Evolutionary conservation across 2,113 vertebrate genomes (phyloP), one percentile per base, ranked within the genome.

Genomic region (Aleadryas rufinucha): DNA sequence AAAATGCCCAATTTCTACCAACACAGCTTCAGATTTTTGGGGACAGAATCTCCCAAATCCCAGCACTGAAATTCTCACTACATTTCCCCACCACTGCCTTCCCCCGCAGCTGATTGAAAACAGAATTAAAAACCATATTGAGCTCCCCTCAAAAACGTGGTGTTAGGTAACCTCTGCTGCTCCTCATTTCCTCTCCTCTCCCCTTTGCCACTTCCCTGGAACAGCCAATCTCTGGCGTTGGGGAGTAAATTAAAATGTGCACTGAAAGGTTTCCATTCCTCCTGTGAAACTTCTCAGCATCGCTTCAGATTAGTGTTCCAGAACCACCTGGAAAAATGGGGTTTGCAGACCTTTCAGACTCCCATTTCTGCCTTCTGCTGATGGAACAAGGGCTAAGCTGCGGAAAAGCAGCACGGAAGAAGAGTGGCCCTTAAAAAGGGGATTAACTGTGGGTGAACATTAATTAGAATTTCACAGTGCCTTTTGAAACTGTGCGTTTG

Each of bases 191-290:
- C 87, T 87, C 87, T 87, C 57, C 66, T 30, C 57, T 92, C 60
- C 61, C 92, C 84, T 95, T 64, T 95, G 87, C 86, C 81, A 74
- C 93, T 35, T 80, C 49, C 59, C 71, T 57, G 71, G 61, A 94
- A 80, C 68, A 97, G 84, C 75, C 84, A 94, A 81, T 81, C 88
- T 95, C 75, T 52, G 70, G 31, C 2, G 0, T 10, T 85, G 68
- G 33, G 65, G 13, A 96, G 33, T 84, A 83, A 94, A 95, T 95
- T 97, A 92, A 96, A 97, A 95, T 26, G 50, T 86, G 64, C 35
- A 26, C 80, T 4, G 1, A 71, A 69, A 79, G 37, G 28, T 94
- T 94, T 83, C 91, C 63, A 27, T 85, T 76, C 74, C 66, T 77
- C 47, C 16, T 9, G 0, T 4, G 22, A 64, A 91, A 82, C 76